Evolutionary conservation across 2,113 vertebrate genomes (phyloP), one percentile per base, ranked within the genome.

Genomic region (Hippocampus abdominalis): DNA sequence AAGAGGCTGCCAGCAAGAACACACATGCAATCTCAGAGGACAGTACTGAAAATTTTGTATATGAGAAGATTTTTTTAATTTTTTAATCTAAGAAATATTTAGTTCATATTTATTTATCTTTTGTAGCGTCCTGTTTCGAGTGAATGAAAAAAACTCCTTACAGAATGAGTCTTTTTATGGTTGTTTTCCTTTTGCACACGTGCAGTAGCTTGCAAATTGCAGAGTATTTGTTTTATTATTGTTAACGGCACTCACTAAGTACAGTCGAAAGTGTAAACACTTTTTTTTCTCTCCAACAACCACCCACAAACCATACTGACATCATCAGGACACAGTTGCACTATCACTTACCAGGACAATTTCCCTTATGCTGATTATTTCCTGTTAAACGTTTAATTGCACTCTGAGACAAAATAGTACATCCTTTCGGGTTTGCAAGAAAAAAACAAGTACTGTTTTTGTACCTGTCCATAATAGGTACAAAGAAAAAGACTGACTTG

Each of bases 1-100:
- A 99, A 98, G 92, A 99, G 94, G 86, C 97, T 99, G 89, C 76
- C 3, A 40, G 72, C 29, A 48, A 72, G 71, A 76, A 56, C 57
- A 70, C 11, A 77, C 8, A 46, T 29, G 44, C 36, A 51, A 36
- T 3, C 1, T 53, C 49, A 32, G 44, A 16, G 64, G 39, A n/a
- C 39, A 21, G 21, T 29, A 23, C 21, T 23, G 53, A 56, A 54
- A 11, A 56, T 56, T 8, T 23, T 11, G 23, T 11, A 56, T 56
- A 54, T 13, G 42, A 13, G 9, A 46, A 32, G 29, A 32, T 29
- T 29, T 32, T 32, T 32, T 32, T 29, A 3, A 29, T 3, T 32
- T 32, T 36, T 36, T 36, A 36, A 36, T 57, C 13, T 11, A 27
- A 57, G 12, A 57, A 57, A 57, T 27, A 13, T 25, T 6, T 15